These are phyloP conservation scores for Tapirus terrestris DNA, from an alignment of 2,113 vertebrate species.

Conservation along the genomic window DNA sequence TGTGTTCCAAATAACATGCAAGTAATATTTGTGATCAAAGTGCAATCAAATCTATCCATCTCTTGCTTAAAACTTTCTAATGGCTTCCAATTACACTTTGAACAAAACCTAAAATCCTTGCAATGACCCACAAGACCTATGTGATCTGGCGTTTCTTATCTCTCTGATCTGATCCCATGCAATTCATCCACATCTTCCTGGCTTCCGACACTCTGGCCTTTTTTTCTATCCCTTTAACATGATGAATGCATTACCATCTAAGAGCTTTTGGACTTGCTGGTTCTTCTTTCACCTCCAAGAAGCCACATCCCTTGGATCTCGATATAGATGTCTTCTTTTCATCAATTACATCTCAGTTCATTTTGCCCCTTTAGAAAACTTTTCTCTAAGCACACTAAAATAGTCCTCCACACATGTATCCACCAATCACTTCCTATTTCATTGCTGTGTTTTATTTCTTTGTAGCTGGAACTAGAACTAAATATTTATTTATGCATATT, in stretches of 20 bases:
- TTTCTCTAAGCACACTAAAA: neutral
- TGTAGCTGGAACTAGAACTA: neutral
- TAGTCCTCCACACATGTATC: neutral
- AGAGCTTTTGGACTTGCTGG: neutral
- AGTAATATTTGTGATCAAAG: neutral
- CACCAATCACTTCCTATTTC: neutral
- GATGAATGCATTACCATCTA: neutral
- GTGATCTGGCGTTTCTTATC: accelerated
- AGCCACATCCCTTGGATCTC: neutral
- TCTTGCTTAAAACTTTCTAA: neutral
- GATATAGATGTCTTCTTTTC: neutral
- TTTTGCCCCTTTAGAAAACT: neutral
- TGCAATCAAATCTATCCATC: neutral
- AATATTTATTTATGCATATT: neutral
- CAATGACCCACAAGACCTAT: neutral
- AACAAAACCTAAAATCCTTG: neutral
- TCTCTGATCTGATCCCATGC: neutral
- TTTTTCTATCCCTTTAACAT: neutral
- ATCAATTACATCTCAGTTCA: neutral
- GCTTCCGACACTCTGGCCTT: neutral
- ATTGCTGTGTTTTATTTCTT: neutral
- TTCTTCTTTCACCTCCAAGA: neutral
- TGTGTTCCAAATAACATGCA: neutral
- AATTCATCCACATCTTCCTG: neutral
- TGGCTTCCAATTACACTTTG: neutral